Base-by-base conservation (phyloP, 2,113 vertebrate species). In the cat (Felis catus) region DNA sequence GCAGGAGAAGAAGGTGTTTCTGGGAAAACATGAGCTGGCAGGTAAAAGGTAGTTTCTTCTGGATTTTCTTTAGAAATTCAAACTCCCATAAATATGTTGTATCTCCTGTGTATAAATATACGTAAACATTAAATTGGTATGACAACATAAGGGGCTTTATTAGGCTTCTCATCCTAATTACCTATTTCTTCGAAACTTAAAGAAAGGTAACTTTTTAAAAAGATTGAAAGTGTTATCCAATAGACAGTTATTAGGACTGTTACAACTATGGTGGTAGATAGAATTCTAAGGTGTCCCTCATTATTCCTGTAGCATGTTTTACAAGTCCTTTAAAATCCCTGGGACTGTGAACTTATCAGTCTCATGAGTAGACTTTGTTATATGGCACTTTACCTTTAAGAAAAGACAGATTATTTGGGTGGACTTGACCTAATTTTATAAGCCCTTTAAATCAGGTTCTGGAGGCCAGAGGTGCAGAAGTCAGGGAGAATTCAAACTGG, bases 41-140 rank as follows among this genome's bases (percentile, higher is more conserved):
- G 84, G 10, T 84, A 71, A 81, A 70, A 36, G 25, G 29, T 61
- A 16, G 2, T 16, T 78, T 65, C 15, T 78, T 94, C 5, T 84
- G 55, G 45, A 7, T 96, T 95, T 92, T 61, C n/a, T 80, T 39
- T 85, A 85, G 73, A 48, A 66, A 95, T 68, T 68, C 39, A 87
- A 51, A 25, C 11, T 83, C 45, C 19, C 29, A 45, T 86, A 53
- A 74, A 58, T 65, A 76, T 48, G 3, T 68, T 76, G 19, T 27
- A 89, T 96, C 25, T 61, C 33, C 21, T 39, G 15, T 81, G 15
- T 27, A 2, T 55, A 66, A 85, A 82, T 71, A 27, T 61, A 81
- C 18, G 8, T 85, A 85, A 73, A 31, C 11, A 45, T 45, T 68
- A 74, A 51, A 61, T 61, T 33, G 12, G 6, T 48, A 10, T 61